Evolutionary conservation across 2,113 vertebrate genomes (phyloP).

Genomic region (Sceloporus tristichus): DNA sequence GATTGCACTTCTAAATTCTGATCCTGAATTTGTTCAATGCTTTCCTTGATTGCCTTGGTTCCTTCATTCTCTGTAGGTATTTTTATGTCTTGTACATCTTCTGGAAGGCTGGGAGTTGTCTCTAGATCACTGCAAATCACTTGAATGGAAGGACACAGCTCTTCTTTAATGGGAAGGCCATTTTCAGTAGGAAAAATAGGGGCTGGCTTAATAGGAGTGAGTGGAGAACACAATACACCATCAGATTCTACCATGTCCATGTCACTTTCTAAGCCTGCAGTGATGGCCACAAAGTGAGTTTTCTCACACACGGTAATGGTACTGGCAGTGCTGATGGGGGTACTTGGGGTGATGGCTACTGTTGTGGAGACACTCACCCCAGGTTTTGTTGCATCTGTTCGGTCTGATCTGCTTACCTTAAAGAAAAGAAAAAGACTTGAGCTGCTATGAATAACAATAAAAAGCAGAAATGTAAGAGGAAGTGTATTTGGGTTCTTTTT

Average conservation of each 20-base stretch:
- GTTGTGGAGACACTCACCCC: neutral
- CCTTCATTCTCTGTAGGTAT: neutral
- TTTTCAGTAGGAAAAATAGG: neutral
- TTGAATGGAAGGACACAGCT: neutral
- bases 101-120: too few species aligned
- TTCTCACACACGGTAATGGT: neutral
- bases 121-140: neutral
- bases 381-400: neutral
- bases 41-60: neutral
- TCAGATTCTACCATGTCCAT: neutral
- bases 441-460: neutral
- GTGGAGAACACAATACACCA: neutral
- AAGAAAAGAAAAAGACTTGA: slow-evolving; percentile 23
- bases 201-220: slow-evolving; percentile 14
- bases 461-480: neutral
- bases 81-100: neutral
- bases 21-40: neutral
- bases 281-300: slow-evolving; percentile 4
- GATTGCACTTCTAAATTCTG: neutral
- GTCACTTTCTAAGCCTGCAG: slow-evolving; percentile 12
- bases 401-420: slow-evolving; percentile 72
- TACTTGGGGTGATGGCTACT: neutral
- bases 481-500: too few species aligned
- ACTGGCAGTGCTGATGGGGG: accelerated
- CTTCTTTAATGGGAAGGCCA: neutral